Conservation (phyloP, 2,888 invertebrate species). For the Myopa tessellatipennis region DNA sequence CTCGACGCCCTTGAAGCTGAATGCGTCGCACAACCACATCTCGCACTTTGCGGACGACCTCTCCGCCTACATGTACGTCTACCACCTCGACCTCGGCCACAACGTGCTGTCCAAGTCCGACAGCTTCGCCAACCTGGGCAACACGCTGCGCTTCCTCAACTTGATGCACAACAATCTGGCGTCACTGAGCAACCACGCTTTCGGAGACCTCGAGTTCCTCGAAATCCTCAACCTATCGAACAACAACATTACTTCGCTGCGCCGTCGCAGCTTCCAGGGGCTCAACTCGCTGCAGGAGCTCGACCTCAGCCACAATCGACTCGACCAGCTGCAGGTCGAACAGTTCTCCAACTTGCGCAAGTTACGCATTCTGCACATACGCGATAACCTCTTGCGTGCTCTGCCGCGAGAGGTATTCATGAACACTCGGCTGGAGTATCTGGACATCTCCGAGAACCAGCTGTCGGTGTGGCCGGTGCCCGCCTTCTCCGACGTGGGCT, state of each 20-base stretch:
- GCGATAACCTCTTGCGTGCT: slow-evolving; percentile 78
- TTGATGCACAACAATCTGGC: slow-evolving; percentile 81
- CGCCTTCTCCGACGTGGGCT: slow-evolving; percentile 82
- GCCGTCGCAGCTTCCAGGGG: slow-evolving; percentile 82
- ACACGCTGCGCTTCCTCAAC: slow-evolving; percentile 76
- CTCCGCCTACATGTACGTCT: slow-evolving; percentile 71
- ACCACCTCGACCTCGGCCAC: slow-evolving; percentile 78
- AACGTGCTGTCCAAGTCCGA: slow-evolving; percentile 77
- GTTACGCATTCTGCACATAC: slow-evolving; percentile 78
- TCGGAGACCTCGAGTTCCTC: slow-evolving; percentile 77
- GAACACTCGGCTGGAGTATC: slow-evolving; percentile 81
- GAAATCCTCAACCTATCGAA: slow-evolving; percentile 80
- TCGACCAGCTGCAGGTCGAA: slow-evolving; percentile 81
- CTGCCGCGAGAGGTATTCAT: slow-evolving; percentile 83
- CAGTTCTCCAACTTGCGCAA: slow-evolving; percentile 83
- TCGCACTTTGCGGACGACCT: slow-evolving; percentile 63
- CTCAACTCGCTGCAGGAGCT: slow-evolving; percentile 80
- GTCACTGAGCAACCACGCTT: slow-evolving; percentile 78
- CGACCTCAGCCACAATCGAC: slow-evolving; percentile 81
- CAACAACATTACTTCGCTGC: slow-evolving; percentile 79
- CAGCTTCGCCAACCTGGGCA: slow-evolving; percentile 74
- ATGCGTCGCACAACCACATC: slow-evolving; percentile 78
- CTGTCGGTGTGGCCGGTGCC: slow-evolving; percentile 83
- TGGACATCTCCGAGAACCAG: slow-evolving; percentile 83
- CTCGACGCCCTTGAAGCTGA: slow-evolving; percentile 77